These are phyloP conservation scores for Lasioglossum figueresi DNA, from an alignment of 2,888 invertebrate genomes.

Conservation along the genomic window DNA sequence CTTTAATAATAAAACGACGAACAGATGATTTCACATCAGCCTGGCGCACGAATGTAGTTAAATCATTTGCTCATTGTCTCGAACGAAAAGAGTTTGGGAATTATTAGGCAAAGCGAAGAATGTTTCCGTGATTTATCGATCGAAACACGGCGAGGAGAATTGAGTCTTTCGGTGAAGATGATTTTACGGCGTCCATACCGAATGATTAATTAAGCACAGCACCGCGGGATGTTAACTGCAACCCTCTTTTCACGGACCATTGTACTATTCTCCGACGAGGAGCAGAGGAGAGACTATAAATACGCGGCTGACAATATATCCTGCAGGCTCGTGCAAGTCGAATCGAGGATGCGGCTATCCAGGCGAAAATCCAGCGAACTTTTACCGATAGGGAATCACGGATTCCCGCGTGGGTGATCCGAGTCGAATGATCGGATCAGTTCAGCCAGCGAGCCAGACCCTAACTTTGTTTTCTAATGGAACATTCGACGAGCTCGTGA, in stretches of 20 bases:
- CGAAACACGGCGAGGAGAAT: not conserved
- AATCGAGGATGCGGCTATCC: slow-evolving; percentile 43
- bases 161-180: slow-evolving; percentile 5
- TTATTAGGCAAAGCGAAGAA: not conserved
- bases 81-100: not conserved
- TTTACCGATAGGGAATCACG: slow-evolving; percentile 56
- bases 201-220: not conserved
- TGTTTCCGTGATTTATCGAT: not conserved
- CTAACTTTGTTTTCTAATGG: not conserved
- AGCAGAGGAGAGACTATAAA: slow-evolving; percentile 35
- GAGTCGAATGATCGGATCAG: slow-evolving; percentile 47
- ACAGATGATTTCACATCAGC: not conserved
- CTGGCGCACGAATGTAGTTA: too few relatives aligned
- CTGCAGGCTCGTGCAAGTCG: slow-evolving; percentile 40
- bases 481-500: not conserved
- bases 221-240: not conserved
- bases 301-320: slow-evolving; percentile 32
- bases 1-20: not conserved
- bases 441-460: slow-evolving; percentile 53
- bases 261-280: not conserved
- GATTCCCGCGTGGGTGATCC: slow-evolving; percentile 61
- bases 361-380: slow-evolving; percentile 56
- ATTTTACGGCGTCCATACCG: not conserved
- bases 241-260: slow-evolving; percentile 5
- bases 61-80: not conserved